Conservation (phyloP, 2,797 vertebrate genomes). For the Chelmon rostratus region DNA sequence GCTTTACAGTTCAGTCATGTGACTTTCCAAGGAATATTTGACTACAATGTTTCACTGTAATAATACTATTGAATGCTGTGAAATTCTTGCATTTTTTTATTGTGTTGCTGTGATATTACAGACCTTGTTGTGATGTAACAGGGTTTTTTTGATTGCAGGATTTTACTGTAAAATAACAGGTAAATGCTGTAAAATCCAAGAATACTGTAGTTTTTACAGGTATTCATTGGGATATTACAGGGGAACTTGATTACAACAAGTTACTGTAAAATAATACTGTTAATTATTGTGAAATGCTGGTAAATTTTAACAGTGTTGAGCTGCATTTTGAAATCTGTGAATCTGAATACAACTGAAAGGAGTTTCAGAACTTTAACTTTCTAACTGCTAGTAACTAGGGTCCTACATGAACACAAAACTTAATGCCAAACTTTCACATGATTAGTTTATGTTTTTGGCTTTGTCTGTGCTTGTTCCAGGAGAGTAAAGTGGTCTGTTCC, state of each 20-base stretch:
- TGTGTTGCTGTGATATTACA: conserved; percentile 13
- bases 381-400: too few relatives aligned
- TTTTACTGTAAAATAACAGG: background rate
- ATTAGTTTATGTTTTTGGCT: too few relatives aligned
- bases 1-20: too few relatives aligned
- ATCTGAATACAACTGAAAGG: too few relatives aligned
- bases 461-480: too few relatives aligned
- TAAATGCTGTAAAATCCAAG: conserved; percentile 6
- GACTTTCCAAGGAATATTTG: background rate
- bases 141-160: background rate
- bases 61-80: background rate
- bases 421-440: too few relatives aligned
- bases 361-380: too few relatives aligned
- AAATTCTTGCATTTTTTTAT: background rate
- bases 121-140: conserved; percentile 3
- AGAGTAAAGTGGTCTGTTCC: too few relatives aligned
- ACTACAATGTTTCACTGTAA: background rate
- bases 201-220: conserved; percentile 15
- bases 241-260: conserved; percentile 3
- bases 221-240: conserved; percentile 15
- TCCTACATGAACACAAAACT: too few relatives aligned
- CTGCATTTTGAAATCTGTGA: too few relatives aligned
- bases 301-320: too few relatives aligned
- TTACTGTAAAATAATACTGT: conserved; percentile 4
- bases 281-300: too few relatives aligned